A percentile compares a stretch with the other conserved stretches of the same genome.
Evolutionary conservation across 2,113 vertebrate genomes (phyloP).

Genomic region (Todiramphus chloris): DNA sequence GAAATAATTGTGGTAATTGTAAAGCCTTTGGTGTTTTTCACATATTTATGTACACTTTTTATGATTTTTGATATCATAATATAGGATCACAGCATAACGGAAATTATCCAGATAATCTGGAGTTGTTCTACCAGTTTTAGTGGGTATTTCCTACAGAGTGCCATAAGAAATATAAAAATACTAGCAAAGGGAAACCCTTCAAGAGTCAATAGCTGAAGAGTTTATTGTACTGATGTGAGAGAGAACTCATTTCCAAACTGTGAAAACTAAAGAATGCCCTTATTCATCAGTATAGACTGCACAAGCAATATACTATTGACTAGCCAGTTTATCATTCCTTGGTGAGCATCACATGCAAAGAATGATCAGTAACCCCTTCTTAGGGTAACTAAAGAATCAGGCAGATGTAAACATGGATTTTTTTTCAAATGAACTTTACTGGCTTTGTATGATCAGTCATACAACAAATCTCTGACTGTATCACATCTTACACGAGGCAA

Average conservation of each 20-base stretch:
- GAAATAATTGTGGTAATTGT: background rate
- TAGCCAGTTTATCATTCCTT: background rate
- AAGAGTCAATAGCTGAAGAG: background rate
- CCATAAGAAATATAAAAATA: background rate
- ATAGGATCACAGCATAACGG: background rate
- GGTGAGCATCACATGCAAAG: background rate
- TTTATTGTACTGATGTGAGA: background rate
- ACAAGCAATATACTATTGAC: background rate
- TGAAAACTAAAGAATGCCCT: background rate
- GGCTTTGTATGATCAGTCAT: background rate
- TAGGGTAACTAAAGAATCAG: background rate
- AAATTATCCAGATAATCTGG: background rate
- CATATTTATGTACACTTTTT: background rate
- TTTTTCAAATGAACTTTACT: background rate
- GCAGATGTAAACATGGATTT: background rate
- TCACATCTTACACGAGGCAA: background rate
- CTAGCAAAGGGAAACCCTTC: background rate
- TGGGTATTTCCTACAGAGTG: background rate
- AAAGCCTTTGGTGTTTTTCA: background rate
- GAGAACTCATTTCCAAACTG: background rate
- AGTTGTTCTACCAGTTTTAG: background rate
- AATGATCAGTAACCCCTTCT: background rate
- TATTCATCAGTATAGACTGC: background rate
- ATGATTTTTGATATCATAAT: background rate
- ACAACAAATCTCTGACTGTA: background rate